A percentile compares a stretch with the other conserved stretches of the same genome.
These are phyloP conservation scores for Arvicola amphibius DNA, from an alignment of 2,797 vertebrate genomes.

Conservation along the genomic window DNA sequence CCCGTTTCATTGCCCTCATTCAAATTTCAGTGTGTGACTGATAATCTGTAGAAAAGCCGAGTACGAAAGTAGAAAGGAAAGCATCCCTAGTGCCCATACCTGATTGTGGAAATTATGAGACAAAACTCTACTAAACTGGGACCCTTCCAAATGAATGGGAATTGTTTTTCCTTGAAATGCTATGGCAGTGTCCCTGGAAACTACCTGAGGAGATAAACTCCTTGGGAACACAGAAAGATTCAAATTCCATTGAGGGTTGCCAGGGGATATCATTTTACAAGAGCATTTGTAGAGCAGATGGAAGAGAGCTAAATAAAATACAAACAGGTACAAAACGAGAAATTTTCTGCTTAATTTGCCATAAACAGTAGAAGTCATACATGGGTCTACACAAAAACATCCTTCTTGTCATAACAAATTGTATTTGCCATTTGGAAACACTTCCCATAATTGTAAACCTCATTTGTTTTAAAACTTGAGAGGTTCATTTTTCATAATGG, in stretches of 20 bases:
- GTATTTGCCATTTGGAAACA: slow-evolving; percentile 53
- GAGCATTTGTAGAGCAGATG: slow-evolving; percentile 86
- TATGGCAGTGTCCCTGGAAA: slow-evolving; percentile 62
- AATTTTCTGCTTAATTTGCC: slow-evolving; percentile 77
- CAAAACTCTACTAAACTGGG: background rate
- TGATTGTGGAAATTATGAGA: background rate
- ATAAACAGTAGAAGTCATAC: slow-evolving; percentile 74
- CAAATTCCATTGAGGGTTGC: slow-evolving; percentile 83
- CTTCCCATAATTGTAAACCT: slow-evolving; percentile 48
- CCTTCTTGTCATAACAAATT: slow-evolving; percentile 42
- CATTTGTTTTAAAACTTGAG: slow-evolving; percentile 68
- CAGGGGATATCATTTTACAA: slow-evolving; percentile 85
- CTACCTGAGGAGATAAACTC: slow-evolving; percentile 48
- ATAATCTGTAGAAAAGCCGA: background rate
- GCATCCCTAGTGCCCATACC: too few species aligned
- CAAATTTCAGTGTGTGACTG: slow-evolving; percentile 11
- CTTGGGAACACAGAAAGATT: slow-evolving; percentile 61
- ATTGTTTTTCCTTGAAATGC: slow-evolving; percentile 64
- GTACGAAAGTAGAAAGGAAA: background rate
- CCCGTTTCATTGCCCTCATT: background rate
- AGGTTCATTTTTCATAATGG: slow-evolving; percentile 29
- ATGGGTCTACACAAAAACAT: background rate
- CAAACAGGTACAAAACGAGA: slow-evolving; percentile 81
- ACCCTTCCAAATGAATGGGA: slow-evolving; percentile 23
- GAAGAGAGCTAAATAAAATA: slow-evolving; percentile 83